Percentiles rank a stretch among this genome's conserved stretches.
phyloP scores from a whole-genome alignment of 1,140 invertebrate species.

The Diprion similis region DNA sequence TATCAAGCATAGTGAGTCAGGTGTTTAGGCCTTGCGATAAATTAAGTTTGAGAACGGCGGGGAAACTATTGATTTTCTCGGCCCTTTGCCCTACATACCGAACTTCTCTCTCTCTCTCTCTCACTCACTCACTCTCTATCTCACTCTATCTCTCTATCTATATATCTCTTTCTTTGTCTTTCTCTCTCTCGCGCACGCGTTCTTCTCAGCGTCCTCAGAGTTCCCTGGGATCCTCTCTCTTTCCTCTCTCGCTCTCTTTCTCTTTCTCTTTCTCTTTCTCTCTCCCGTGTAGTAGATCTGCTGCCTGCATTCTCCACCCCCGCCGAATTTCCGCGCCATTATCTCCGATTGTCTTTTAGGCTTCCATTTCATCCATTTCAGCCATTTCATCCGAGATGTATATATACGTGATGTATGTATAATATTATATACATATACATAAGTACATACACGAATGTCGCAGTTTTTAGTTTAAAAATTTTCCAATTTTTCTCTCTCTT shows the following conservation, averaged over 20 bases:
- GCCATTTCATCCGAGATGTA: too few relatives aligned
- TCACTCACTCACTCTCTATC: not conserved
- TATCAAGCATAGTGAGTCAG: too few relatives aligned
- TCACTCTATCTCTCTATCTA: conserved; percentile 23
- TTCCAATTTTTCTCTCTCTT: too few relatives aligned
- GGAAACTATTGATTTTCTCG: not conserved
- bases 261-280: conserved; percentile 32
- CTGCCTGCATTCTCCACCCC: conserved; percentile 30
- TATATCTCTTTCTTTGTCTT: too few relatives aligned
- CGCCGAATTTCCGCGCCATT: not conserved
- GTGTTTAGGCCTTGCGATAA: too few relatives aligned
- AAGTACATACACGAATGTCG: too few relatives aligned
- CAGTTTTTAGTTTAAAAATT: too few relatives aligned
- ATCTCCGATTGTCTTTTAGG: too few relatives aligned
- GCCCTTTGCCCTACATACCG: conserved; percentile 3
- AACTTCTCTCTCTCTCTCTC: too few relatives aligned
- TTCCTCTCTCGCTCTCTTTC: conserved; percentile 20
- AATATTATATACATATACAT: too few relatives aligned
- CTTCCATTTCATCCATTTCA: too few relatives aligned
- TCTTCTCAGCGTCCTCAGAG: conserved; percentile 7
- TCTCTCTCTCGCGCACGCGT: conserved; percentile 24
- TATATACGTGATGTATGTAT: too few relatives aligned
- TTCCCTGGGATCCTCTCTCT: conserved; percentile 15
- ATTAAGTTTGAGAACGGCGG: not conserved
- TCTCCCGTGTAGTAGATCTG: conserved; percentile 14